Evolutionary conservation across 2,888 invertebrate species (phyloP).

Genomic region (Serripes groenlandicus): DNA sequence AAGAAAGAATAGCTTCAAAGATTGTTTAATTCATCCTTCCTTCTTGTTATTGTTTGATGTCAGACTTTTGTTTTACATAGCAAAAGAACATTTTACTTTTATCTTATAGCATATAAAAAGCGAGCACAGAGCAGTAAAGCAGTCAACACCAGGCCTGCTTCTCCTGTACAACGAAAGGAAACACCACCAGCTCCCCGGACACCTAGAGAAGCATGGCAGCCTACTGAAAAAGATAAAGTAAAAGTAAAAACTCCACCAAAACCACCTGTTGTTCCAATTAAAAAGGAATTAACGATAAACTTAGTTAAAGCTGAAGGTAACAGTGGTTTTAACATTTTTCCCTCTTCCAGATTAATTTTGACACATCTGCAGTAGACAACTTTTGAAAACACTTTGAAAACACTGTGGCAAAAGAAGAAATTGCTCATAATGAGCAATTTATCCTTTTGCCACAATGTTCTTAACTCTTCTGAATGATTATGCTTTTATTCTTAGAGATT

Average conservation of each 20-base stretch:
- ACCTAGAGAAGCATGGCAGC: constrained; percentile 47
- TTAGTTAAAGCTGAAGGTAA: constrained; percentile 54
- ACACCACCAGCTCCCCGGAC: constrained; percentile 42
- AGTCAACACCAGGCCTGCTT: constrained; percentile 51
- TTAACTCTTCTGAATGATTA: neutral
- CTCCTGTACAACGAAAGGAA: constrained; percentile 41
- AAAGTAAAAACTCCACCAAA: constrained; percentile 5
- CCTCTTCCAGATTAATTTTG: neutral
- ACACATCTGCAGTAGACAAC: neutral
- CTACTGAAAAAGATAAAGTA: constrained; percentile 29
- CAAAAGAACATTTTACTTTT: neutral
- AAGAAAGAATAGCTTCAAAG: no score
- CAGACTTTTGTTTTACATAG: neutral
- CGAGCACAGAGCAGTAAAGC: constrained; percentile 45
- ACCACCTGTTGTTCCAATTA: constrained; percentile 12
- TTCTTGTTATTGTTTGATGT: no score
- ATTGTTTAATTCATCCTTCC: no score
- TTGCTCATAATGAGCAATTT: neutral
- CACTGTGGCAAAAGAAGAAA: constrained; percentile 4
- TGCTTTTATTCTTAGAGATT: no score
- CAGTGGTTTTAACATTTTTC: neutral
- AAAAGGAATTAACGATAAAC: constrained; percentile 58
- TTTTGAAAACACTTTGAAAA: neutral
- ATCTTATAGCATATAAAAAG: constrained; percentile 33
- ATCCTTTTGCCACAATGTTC: neutral